Conservation (phyloP, 2,888 invertebrate genomes). For the Philereme vetulata region DNA sequence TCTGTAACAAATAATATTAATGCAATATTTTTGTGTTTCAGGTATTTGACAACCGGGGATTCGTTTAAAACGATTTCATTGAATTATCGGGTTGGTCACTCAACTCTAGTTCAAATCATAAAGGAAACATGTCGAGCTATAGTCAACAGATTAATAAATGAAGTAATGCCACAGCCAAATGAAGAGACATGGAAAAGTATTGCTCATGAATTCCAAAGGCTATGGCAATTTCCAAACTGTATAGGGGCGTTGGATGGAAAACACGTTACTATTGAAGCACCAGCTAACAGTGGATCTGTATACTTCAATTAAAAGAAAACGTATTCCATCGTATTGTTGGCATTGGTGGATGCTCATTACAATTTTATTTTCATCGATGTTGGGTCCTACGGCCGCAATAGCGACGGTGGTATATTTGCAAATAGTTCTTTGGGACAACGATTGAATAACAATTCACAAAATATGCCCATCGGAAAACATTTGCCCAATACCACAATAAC, state of each 20-base stretch:
- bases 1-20: conserved; percentile 24
- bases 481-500: conserved; percentile 32
- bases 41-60: conserved; percentile 23
- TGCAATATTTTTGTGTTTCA: conserved; percentile 24
- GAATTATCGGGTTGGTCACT: conserved; percentile 1
- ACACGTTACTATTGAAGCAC: conserved; percentile 8
- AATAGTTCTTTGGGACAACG: conserved; percentile 28
- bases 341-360: conserved; percentile 29
- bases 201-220: conserved; percentile 19
- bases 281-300: conserved; percentile 11
- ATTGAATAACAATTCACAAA: conserved; percentile 33
- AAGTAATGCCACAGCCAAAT: conserved; percentile 21
- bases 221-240: conserved; percentile 12
- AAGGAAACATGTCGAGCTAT: conserved; percentile 2
- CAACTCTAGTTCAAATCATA: conserved; percentile 12
- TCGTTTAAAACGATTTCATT: conserved; percentile 19
- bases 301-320: conserved; percentile 13
- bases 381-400: conserved; percentile 28
- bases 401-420: conserved; percentile 30
- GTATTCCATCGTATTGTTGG: conserved; percentile 31
- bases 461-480: conserved; percentile 38
- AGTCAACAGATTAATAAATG: conserved; percentile 10
- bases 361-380: conserved; percentile 30
- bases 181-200: conserved; percentile 22
- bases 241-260: not conserved